Conservation (phyloP, 2,888 invertebrate genomes). For the Eupsilia transversa region DNA sequence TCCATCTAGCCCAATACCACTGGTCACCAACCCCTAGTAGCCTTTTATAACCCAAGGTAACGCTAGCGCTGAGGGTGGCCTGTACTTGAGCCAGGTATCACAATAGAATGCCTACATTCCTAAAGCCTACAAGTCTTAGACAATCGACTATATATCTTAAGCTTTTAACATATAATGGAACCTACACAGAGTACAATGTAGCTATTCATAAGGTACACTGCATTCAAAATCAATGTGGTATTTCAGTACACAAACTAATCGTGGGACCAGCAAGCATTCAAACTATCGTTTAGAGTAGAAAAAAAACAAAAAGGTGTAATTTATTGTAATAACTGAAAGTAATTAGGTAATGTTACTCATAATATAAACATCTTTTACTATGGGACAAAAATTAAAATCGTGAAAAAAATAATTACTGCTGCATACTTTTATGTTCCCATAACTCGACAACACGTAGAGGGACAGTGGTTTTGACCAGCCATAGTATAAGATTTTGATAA, state of each 20-base stretch:
- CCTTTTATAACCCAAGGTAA: constrained; percentile 27
- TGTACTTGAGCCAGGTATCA: constrained; percentile 7
- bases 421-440: too few species aligned
- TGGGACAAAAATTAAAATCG: too few species aligned
- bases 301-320: neutral
- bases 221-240: neutral
- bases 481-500: too few species aligned
- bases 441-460: too few species aligned
- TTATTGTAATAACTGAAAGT: neutral
- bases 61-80: constrained; percentile 25
- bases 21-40: constrained; percentile 37
- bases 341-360: neutral
- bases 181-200: constrained; percentile 20
- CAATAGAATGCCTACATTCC: constrained; percentile 50
- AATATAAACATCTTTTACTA: too few species aligned
- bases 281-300: neutral
- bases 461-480: too few species aligned
- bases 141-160: constrained; percentile 38
- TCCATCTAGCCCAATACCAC: neutral
- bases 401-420: too few species aligned
- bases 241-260: constrained; percentile 2
- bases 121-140: constrained; percentile 4
- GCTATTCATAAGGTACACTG: neutral
- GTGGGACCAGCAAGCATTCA: too few species aligned
- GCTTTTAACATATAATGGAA: constrained; percentile 53